Conservation (phyloP, 2,113 vertebrate species). For the Datnioides undecimradiatus region DNA sequence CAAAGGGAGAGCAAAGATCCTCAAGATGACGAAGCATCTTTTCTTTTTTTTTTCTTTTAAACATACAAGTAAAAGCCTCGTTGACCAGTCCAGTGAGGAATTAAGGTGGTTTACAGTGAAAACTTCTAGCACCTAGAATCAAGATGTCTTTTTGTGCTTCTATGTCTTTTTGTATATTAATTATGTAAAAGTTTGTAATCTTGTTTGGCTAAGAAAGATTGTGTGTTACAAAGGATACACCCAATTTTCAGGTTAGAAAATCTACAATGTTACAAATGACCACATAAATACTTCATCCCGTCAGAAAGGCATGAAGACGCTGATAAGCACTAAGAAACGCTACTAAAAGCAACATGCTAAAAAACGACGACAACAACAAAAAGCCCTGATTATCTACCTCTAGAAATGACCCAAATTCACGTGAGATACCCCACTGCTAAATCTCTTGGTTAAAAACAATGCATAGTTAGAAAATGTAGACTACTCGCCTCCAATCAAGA, state of each 20-base stretch:
- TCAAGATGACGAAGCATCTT: constrained; percentile 55
- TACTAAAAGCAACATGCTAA: constrained; percentile 74
- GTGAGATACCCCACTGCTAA: constrained; percentile 78
- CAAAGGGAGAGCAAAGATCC: constrained; percentile 48
- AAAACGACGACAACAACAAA: constrained; percentile 32
- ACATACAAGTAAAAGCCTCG: constrained; percentile 54
- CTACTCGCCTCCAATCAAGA: constrained; percentile 70
- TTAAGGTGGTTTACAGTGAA: constrained; percentile 78
- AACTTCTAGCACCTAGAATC: constrained; percentile 82
- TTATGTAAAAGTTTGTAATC: constrained; percentile 81
- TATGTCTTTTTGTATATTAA: constrained; percentile 68
- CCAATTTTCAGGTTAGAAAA: constrained; percentile 78
- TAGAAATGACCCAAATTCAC: constrained; percentile 77
- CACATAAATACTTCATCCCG: constrained; percentile 76
- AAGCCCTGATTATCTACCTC: constrained; percentile 76
- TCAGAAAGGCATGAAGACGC: constrained; percentile 76
- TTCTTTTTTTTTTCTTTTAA: too few species aligned
- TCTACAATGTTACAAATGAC: constrained; percentile 75
- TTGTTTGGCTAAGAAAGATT: constrained; percentile 83
- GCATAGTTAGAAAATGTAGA: constrained; percentile 85
- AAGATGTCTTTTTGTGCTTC: constrained; percentile 82
- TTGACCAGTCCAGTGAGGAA: constrained; percentile 73
- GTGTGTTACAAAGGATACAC: constrained; percentile 75
- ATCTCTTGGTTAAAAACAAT: constrained; percentile 83
- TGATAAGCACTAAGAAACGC: constrained; percentile 74